phyloP scores from a whole-genome alignment of 2,888 invertebrate genomes.

The Drosophila austrosaltans region DNA sequence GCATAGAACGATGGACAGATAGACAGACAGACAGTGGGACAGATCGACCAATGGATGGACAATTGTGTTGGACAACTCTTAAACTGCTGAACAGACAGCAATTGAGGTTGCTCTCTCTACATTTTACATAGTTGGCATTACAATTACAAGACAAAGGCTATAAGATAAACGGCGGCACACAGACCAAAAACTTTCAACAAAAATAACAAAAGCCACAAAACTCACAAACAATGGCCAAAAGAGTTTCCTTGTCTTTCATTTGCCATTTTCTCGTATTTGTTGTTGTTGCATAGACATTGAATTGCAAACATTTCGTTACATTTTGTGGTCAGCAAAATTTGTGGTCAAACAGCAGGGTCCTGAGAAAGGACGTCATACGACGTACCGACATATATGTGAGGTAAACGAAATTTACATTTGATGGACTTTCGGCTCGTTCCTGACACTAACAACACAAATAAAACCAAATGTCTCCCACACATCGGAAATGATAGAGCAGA shows the following conservation, averaged over 20 bases:
- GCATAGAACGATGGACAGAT: not conserved
- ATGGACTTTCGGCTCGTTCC: not conserved
- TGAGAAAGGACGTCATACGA: conserved; percentile 1
- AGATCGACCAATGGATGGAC: not conserved
- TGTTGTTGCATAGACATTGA: conserved; percentile 4
- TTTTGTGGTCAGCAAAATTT: conserved; percentile 61
- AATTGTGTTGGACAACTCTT: not conserved
- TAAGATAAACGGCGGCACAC: conserved; percentile 4
- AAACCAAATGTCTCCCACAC: not conserved
- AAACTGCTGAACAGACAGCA: conserved; percentile 24
- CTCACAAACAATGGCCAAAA: conserved; percentile 49
- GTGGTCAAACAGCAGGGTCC: conserved; percentile 33
- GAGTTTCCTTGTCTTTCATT: conserved; percentile 23
- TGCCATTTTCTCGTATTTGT: not conserved
- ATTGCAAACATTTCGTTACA: conserved; percentile 37
- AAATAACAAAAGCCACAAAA: conserved; percentile 54
- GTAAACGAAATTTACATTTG: conserved; percentile 9
- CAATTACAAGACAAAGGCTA: conserved; percentile 23
- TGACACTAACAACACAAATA: conserved; percentile 3
- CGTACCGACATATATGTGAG: not conserved
- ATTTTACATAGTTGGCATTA: conserved; percentile 22
- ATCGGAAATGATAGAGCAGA: conserved; percentile 3
- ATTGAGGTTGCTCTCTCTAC: conserved; percentile 4
- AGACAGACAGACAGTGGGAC: not conserved
- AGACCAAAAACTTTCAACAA: conserved; percentile 43